Evolutionary conservation across 2,113 vertebrate species (phyloP).

Genomic region (Danionella cerebrum): DNA sequence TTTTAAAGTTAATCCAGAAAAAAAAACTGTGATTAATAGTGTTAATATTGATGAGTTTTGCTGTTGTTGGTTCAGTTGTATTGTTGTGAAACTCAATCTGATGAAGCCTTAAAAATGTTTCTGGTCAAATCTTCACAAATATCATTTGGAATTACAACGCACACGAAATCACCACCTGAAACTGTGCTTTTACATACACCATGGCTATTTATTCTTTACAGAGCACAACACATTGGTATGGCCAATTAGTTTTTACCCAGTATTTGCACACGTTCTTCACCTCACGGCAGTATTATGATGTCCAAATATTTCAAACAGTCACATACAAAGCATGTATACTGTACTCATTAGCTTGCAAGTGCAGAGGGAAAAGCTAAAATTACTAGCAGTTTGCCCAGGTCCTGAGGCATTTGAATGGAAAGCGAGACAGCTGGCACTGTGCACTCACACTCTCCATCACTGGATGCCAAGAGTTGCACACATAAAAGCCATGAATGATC

Average conservation of each 20-base stretch:
- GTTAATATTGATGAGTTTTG: too few relatives aligned
- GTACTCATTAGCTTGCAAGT: slow-evolving; percentile 52
- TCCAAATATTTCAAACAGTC: background rate
- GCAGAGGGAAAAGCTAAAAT: slow-evolving; percentile 49
- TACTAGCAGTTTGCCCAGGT: slow-evolving; percentile 51
- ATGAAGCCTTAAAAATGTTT: too few relatives aligned
- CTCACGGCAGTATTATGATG: background rate
- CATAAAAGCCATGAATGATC: background rate
- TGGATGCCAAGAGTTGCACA: background rate
- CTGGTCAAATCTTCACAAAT: too few relatives aligned
- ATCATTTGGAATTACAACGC: background rate
- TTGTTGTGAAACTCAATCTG: too few relatives aligned
- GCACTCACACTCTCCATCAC: slow-evolving; percentile 43
- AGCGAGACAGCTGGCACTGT: slow-evolving; percentile 11
- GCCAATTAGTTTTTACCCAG: background rate
- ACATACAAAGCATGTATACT: slow-evolving; percentile 28
- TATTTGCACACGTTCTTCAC: slow-evolving; percentile 7
- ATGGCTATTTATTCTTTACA: background rate
- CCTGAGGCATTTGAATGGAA: slow-evolving; percentile 40
- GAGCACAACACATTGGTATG: background rate
- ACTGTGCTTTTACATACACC: too few relatives aligned
- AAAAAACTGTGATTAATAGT: too few relatives aligned
- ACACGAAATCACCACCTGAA: background rate
- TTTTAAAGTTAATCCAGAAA: too few relatives aligned
- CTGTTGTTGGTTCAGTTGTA: too few relatives aligned